Base-by-base conservation (phyloP, 1,140 invertebrate genomes). In the Platyscapa corneri region DNA sequence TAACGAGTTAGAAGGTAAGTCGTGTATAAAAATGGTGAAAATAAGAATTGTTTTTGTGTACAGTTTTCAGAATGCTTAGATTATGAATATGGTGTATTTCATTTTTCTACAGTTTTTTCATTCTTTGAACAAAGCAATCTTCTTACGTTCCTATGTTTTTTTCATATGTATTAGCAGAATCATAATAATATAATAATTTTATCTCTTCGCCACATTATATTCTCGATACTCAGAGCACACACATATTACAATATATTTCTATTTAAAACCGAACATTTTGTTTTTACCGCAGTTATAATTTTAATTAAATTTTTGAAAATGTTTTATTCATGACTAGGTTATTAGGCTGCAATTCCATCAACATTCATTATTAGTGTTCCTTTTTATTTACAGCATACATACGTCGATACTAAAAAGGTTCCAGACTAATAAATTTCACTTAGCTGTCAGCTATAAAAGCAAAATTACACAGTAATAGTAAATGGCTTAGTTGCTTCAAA, bases 1-100 rank as follows among this genome's bases (percentile, higher is more conserved):
- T 74, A n/a, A 75, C 30, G 65, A 80, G 30, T 34, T 81, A 85
- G 83, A 85, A 85, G 83, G 83, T 85, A 75, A 85, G 83, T 42
- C 46, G 39, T 80, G 23, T 6, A 39, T 34, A 77, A 53, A 32
- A 76, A 39, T 34, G 6, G 53, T 78, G 42, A 76, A 76, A 2
- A 49, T 53, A 34, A 32, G 10, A 76, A 53, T 42, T 53, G n/a
- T 10, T 49, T 60, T 18, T 34, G 37, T 72, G 67, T 72, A 10
- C 34, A 39, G 18, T 74, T 74, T 42, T 74, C 7, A n/a, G 67
- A 74, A 74, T 74, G 37, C 70, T 74, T 74, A 39, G 12, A 39
- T 27, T 67, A 12, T 67, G 7, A 67, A 34, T 67, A 34, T 67
- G 18, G 3, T 70, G 67, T 70, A n/a, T 32, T 70, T 30, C 10